Base-by-base conservation (phyloP, 2,113 vertebrate species). In the Indicator maculatus region DNA sequence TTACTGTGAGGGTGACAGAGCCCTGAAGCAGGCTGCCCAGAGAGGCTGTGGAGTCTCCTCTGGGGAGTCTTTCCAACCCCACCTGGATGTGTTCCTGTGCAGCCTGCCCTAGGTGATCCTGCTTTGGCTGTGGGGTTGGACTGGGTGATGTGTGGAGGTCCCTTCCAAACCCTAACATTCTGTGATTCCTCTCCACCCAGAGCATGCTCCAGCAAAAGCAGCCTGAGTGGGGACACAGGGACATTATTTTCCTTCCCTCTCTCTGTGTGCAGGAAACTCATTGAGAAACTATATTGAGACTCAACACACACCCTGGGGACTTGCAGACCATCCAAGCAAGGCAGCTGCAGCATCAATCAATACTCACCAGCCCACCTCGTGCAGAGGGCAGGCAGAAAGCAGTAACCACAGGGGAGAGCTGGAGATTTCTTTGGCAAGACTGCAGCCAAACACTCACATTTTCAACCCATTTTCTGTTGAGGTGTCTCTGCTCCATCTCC, bases 151-250 rank as follows among this genome's bases (percentile, higher is more conserved):
- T 52, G 21, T 24, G 50, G 50, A 24, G 50, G 50, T 52, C 23
- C 50, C 6, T 52, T 52, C 23, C 50, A 52, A 24, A 23, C 50
- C 50, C 21, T 52, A 52, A 12, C 11, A 52, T 24, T 52, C 50
- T 52, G 50, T 52, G 50, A 52, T 52, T 12, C 50, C 50, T 53
- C 36, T 69, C 24, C 31, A 17, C 0, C 2, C 4, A 2, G 14
- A 50, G 33, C 0, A 1, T 63, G 28, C 0, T 0, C 6, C 4
- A 66, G 39, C 23, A 28, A 70, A 39, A 52, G 41, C 56, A 28
- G n/a, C 28, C 2, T 0, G 0, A 28, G 56, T 2, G 3, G 33
- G 23, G 53, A 44, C 23, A 56, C 27, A 2, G 28, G 36, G 31
- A 88, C 33, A 5, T 16, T 12, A 38, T 52, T 52, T 33, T 33